Conservation (phyloP, 2,797 vertebrate genomes). For the Myotis pilosus region DNA sequence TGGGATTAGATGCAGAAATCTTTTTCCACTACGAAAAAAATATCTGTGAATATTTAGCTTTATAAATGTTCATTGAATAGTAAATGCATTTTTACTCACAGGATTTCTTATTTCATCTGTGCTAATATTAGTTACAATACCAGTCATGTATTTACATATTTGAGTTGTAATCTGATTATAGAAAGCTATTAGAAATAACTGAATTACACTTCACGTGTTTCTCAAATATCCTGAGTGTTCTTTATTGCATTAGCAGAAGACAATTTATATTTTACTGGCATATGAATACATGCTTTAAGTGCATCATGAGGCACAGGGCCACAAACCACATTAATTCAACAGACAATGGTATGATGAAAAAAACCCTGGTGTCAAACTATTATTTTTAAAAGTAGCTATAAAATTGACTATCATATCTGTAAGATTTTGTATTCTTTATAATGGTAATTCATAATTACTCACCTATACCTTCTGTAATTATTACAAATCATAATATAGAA, state of each 20-base stretch:
- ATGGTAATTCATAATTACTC: not conserved
- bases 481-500: not conserved
- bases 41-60: not conserved
- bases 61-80: not conserved
- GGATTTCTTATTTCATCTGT: not conserved
- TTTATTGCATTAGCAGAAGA: not conserved
- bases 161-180: not conserved
- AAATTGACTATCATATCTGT: not conserved
- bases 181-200: not conserved
- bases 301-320: not conserved
- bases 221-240: slow-evolving; percentile 1
- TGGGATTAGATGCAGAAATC: not conserved
- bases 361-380: not conserved
- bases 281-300: not conserved
- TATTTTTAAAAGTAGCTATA: not conserved
- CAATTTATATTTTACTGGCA: not conserved
- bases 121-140: slow-evolving; percentile 19
- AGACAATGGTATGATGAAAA: not conserved
- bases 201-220: slow-evolving; percentile 24
- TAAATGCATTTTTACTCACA: not conserved
- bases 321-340: not conserved
- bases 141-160: not conserved
- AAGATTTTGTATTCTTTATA: not conserved
- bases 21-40: not conserved
- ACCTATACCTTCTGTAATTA: not conserved